Evolutionary conservation across 2,888 invertebrate species (phyloP), one percentile per base, ranked within the genome.

Genomic region (Athalia cordata): DNA sequence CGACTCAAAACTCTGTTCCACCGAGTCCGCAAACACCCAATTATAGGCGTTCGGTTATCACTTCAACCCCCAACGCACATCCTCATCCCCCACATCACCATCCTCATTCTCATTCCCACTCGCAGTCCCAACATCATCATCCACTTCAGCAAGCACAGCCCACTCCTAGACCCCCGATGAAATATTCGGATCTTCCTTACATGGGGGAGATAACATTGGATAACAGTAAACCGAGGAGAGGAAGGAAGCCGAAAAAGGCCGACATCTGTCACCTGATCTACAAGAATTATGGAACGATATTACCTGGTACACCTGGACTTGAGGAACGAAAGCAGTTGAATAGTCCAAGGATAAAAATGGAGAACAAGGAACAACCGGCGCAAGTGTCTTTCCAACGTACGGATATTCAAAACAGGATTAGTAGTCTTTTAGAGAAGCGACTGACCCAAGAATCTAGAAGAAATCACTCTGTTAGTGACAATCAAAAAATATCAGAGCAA

Each of bases 201-300:
- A 97, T 97, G 97, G 97, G 97, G 0, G 97, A 97, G 89, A 96
- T 97, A 92, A 97, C 97, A 0, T 90, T 97, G 77, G 96, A 97
- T 87, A 96, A 97, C 89, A 95, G 95, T 11, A 96, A 96, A 84
- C 97, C 97, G 0, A 91, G 97, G 57, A 92, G 97, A 80, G 97
- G 97, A 0, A 92, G 97, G 15, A 97, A 97, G 86, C 97, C 97
- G 0, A 97, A 97, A 87, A 97, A 97, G 89, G 96, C 97, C 0
- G 97, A 97, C 86, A 97, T 97, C 82, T 97, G 97, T 82, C 97
- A 97, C 86, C 91, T 97, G 64, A 97, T 97, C 83, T 97, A 97
- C 86, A 97, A 97, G 88, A 97, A 97, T 89, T 97, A 97, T 87
- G 97, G 97, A 3, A 97, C 96, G 0, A 95, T 96, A 11, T 93